Evolutionary conservation across 2,113 vertebrate species (phyloP).

Genomic region (Tyto alba): DNA sequence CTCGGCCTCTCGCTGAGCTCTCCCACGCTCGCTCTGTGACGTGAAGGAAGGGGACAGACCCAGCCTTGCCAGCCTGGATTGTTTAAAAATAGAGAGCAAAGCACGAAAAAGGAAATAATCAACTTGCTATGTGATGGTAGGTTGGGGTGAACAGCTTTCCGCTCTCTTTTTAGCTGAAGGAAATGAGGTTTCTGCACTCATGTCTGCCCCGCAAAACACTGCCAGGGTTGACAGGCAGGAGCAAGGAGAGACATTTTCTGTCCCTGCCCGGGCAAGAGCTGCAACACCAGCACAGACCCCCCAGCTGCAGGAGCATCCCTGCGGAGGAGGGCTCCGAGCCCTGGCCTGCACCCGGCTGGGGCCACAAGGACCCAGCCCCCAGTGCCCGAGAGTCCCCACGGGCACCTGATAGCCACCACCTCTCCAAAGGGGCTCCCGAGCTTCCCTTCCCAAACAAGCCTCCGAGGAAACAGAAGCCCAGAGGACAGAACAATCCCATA

Average conservation of each 20-base stretch:
- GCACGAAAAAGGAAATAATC: too few relatives aligned
- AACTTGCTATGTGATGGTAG: accelerated
- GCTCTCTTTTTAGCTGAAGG: not conserved
- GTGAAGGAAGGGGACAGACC: not conserved
- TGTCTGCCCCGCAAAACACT: accelerated
- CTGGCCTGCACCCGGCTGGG: not conserved
- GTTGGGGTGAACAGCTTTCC: not conserved
- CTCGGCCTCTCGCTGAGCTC: not conserved
- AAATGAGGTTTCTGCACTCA: not conserved
- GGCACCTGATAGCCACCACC: accelerated
- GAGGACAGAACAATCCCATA: accelerated
- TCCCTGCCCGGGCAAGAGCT: not conserved
- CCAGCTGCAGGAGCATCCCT: not conserved
- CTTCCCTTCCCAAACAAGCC: not conserved
- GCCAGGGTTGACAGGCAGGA: not conserved
- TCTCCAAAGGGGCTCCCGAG: not conserved
- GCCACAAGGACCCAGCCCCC: accelerated
- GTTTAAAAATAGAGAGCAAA: not conserved
- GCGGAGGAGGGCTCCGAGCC: accelerated
- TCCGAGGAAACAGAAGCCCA: not conserved
- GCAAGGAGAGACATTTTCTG: not conserved
- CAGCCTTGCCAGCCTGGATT: not conserved
- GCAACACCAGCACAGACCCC: not conserved
- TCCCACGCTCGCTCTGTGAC: accelerated
- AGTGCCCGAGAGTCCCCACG: not conserved